Evolutionary conservation across 2,888 invertebrate species (phyloP).

Genomic region (Neria commutata): DNA sequence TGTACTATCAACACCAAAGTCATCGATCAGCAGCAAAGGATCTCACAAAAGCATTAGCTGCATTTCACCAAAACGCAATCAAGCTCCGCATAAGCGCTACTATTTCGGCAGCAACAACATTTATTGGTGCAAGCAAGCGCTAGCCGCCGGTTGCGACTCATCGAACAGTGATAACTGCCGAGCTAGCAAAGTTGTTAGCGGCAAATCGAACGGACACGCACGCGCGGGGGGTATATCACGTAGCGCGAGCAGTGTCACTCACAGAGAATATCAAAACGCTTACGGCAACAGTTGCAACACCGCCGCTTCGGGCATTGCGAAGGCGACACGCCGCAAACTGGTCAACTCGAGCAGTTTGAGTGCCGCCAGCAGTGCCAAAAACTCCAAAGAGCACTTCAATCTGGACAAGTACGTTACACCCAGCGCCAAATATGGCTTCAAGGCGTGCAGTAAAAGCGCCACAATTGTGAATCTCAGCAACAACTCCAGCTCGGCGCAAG

Average conservation of each 20-base stretch:
- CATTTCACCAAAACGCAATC: slow-evolving; percentile 40
- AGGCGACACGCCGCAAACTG: slow-evolving; percentile 40
- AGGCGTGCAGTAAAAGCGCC: not conserved
- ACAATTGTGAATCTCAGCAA: not conserved
- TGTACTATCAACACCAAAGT: slow-evolving; percentile 10
- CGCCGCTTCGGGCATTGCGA: slow-evolving; percentile 30
- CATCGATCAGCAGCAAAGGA: slow-evolving; percentile 8
- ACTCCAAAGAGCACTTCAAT: slow-evolving; percentile 42
- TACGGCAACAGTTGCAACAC: slow-evolving; percentile 16
- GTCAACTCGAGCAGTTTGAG: slow-evolving; percentile 42
- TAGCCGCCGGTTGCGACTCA: not conserved
- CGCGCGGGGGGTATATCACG: slow-evolving; percentile 35
- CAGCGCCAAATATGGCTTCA: not conserved
- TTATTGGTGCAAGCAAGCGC: slow-evolving; percentile 53
- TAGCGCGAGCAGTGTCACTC: slow-evolving; percentile 46
- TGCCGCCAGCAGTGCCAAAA: slow-evolving; percentile 37
- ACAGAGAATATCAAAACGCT: slow-evolving; percentile 36
- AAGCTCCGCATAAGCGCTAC: slow-evolving; percentile 43
- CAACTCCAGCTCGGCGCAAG: too few relatives aligned
- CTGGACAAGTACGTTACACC: slow-evolving; percentile 43
- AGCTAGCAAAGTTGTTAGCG: not conserved
- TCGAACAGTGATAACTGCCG: not conserved
- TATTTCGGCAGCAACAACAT: slow-evolving; percentile 53
- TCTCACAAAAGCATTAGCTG: slow-evolving; percentile 40
- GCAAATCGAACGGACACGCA: not conserved